Base-by-base conservation (phyloP, 2,797 vertebrate genomes). In the Chelidonichthys spinosus region DNA sequence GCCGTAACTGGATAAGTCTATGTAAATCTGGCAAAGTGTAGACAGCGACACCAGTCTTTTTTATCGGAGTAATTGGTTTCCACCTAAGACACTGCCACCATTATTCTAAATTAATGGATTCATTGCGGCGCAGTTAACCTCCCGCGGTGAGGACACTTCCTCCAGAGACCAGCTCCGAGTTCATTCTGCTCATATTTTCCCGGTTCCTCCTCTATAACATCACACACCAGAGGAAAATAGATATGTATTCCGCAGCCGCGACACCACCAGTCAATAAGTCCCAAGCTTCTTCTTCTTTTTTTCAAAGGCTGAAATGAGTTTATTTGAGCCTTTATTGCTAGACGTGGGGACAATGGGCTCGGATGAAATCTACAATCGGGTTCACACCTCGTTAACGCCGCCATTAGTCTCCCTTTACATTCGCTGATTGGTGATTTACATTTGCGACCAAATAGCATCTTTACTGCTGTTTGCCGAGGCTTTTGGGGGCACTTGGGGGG, bases 311-410 rank as follows among this genome's bases (percentile, higher is more conserved):
- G 49, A 2, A 52, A 63, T 43, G 32, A 78, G 82, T 89, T 87
- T 83, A 89, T 91, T 88, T 84, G 80, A 83, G 18, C 33, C 17
- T 75, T 86, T 81, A 70, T 82, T 87, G 80, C 82, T 86, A 92
- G 92, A 92, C 84, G 55, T 39, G 72, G 33, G 65, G 81, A 88
- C 82, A 88, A 87, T 77, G 62, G 76, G 40, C 69, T 39, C 79
- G 87, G 76, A 85, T 85, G 6, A 85, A 78, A 90, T 82, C 87
- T 81, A 63, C 88, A 85, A 77, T 88, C 80, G 82, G 74, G 87
- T 94, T 97, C 85, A 82, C 96, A 96, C 96, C 95, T 96, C 94
- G 94, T 96, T 96, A 96, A 94, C 94, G 75, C 10, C 85, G 88
- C 95, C 92, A 95, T 97, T 95, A 95, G 87, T 90, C 92, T 80